These are phyloP conservation scores for Ceratotherium simum DNA, from an alignment of 2,113 vertebrate genomes.

Conservation along the genomic window DNA sequence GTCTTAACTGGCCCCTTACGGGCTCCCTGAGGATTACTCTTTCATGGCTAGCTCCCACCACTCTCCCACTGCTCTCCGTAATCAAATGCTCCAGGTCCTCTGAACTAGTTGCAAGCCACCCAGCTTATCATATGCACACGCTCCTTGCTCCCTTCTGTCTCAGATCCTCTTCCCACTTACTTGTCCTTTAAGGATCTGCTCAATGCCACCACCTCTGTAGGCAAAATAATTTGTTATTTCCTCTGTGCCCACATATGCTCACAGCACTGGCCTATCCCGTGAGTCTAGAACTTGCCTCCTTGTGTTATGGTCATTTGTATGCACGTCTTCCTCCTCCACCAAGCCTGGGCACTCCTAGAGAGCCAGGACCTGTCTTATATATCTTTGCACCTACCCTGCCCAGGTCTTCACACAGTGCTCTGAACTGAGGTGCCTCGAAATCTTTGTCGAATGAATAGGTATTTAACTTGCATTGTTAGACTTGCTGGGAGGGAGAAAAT, in stretches of 20 bases:
- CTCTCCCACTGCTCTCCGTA: fast-evolving
- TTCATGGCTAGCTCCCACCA: fast-evolving
- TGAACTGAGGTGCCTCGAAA: background rate
- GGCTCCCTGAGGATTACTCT: background rate
- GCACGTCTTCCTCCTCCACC: too few relatives aligned
- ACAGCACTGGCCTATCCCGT: background rate
- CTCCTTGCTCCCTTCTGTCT: too few relatives aligned
- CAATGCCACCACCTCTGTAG: background rate
- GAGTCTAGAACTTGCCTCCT: background rate
- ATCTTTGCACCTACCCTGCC: background rate
- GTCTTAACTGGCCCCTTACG: background rate
- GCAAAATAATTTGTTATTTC: background rate
- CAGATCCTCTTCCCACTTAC: background rate
- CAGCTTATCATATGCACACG: background rate
- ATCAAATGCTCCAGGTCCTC: background rate
- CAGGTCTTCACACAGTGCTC: background rate
- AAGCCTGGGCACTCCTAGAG: background rate
- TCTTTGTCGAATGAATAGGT: background rate
- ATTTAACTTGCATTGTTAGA: background rate
- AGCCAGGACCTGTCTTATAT: background rate
- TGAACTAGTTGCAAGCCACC: background rate
- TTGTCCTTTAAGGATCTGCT: background rate
- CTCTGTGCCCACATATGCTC: background rate
- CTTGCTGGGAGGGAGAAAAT: background rate
- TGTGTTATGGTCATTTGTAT: background rate